Percentiles rank a stretch among this genome's conserved stretches.
Conservation (phyloP, 2,797 vertebrate genomes). For the Geotrypetes seraphini region DNA sequence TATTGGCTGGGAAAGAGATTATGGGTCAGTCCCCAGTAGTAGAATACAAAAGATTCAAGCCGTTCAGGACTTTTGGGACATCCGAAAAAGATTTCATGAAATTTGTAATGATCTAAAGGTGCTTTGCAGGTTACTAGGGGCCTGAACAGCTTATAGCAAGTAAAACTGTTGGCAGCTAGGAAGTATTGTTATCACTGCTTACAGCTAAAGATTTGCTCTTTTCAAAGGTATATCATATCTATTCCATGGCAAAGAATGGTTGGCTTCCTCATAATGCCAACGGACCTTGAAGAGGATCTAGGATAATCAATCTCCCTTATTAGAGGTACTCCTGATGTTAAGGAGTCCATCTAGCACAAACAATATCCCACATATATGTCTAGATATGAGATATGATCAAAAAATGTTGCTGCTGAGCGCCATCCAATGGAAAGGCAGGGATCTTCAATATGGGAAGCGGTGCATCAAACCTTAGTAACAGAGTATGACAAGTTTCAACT, state of each 20-base stretch:
- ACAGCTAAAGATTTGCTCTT: constrained; percentile 33
- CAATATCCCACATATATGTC: too few species aligned
- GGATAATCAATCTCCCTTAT: not conserved
- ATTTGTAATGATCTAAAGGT: constrained; percentile 69
- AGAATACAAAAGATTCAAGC: constrained; percentile 75
- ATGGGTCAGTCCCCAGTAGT: constrained; percentile 68
- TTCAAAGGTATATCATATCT: constrained; percentile 11
- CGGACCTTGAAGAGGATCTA: constrained; percentile 1
- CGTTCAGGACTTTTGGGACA: constrained; percentile 72
- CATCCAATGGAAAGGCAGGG: too few species aligned
- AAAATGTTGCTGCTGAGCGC: too few species aligned
- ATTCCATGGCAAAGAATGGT: constrained; percentile 18
- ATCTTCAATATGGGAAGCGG: too few species aligned
- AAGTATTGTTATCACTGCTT: constrained; percentile 47
- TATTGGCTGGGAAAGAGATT: constrained; percentile 94
- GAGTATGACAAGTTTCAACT: too few species aligned
- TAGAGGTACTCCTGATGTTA: not conserved
- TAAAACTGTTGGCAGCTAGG: constrained; percentile 42
- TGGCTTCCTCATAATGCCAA: constrained; percentile 6
- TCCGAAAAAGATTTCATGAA: constrained; percentile 75
- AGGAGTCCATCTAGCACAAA: not conserved
- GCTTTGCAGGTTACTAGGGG: constrained; percentile 56
- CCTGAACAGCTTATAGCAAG: constrained; percentile 58
- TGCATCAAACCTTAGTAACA: too few species aligned
- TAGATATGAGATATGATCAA: too few species aligned